These are phyloP conservation scores for Spisula subtruncata DNA, from an alignment of 2,888 invertebrate species.

Conservation along the genomic window DNA sequence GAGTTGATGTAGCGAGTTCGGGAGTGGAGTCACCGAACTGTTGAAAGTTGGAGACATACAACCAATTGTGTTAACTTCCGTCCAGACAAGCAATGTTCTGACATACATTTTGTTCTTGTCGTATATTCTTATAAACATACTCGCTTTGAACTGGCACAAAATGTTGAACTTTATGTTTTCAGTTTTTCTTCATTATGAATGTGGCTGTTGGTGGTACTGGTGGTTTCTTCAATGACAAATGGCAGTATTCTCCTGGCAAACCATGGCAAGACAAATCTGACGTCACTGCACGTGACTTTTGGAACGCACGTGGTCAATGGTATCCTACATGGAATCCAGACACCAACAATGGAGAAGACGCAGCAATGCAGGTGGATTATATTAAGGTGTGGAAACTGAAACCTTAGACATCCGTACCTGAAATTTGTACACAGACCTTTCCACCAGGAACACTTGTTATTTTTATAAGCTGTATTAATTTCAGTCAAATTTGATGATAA, in stretches of 20 bases:
- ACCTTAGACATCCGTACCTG: slow-evolving; percentile 58
- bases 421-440: neutral
- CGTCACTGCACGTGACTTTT: slow-evolving; percentile 91
- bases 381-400: slow-evolving; percentile 90
- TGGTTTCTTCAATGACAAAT: slow-evolving; percentile 90
- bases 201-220: slow-evolving; percentile 93
- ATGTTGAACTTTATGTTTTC: slow-evolving; percentile 72
- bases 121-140: too few species aligned
- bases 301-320: slow-evolving; percentile 90
- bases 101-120: too few species aligned
- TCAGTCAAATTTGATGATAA: too few species aligned
- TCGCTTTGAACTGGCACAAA: too few species aligned
- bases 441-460: too few species aligned
- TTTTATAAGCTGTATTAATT: too few species aligned
- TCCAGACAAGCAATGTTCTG: too few species aligned
- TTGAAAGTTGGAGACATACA: too few species aligned
- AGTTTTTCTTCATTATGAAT: slow-evolving; percentile 93
- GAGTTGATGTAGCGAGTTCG: too few species aligned
- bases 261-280: slow-evolving; percentile 93
- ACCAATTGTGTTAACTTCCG: too few species aligned
- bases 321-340: slow-evolving; percentile 90
- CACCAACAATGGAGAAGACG: slow-evolving; percentile 88
- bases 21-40: too few species aligned
- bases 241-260: slow-evolving; percentile 89
- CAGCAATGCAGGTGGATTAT: slow-evolving; percentile 91